phyloP scores from a whole-genome alignment of 2,888 invertebrate genomes.

The Stenolophus ochropezus region DNA sequence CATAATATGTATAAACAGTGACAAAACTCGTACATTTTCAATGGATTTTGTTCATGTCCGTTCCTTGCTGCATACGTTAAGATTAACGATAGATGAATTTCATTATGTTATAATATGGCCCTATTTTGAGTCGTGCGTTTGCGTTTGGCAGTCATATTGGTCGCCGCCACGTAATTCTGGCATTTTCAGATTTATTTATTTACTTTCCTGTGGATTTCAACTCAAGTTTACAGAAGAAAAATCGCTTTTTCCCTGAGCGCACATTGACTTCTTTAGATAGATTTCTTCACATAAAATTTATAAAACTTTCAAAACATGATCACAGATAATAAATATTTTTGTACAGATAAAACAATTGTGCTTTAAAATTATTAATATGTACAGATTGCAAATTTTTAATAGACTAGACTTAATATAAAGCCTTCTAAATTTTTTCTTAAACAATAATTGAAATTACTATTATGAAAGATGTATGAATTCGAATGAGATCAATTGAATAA shows the following conservation, averaged over 20 bases:
- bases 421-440: slow-evolving; percentile 36
- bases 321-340: slow-evolving; percentile 47
- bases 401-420: slow-evolving; percentile 26
- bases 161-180: slow-evolving; percentile 13
- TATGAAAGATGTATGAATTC: slow-evolving; percentile 22
- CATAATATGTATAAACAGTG: slow-evolving; percentile 51
- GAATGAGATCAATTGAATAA: slow-evolving; percentile 32
- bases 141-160: slow-evolving; percentile 49
- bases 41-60: slow-evolving; percentile 57
- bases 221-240: slow-evolving; percentile 19
- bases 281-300: slow-evolving; percentile 25
- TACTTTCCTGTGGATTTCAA: slow-evolving; percentile 31
- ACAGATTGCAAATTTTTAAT: slow-evolving; percentile 33
- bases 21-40: slow-evolving; percentile 43
- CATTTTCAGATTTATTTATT: slow-evolving; percentile 37
- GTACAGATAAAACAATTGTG: slow-evolving; percentile 40
- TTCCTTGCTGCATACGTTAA: slow-evolving; percentile 29
- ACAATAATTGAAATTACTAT: slow-evolving; percentile 14
- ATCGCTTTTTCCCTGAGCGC: slow-evolving; percentile 35
- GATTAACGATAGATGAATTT: slow-evolving; percentile 65
- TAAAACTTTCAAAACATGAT: slow-evolving; percentile 27
- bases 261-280: slow-evolving; percentile 25
- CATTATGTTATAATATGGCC: slow-evolving; percentile 50
- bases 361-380: slow-evolving; percentile 22
- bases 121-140: slow-evolving; percentile 35